Conservation (phyloP, 1,140 invertebrate genomes). For the Caenorhabditis inopinata region DNA sequence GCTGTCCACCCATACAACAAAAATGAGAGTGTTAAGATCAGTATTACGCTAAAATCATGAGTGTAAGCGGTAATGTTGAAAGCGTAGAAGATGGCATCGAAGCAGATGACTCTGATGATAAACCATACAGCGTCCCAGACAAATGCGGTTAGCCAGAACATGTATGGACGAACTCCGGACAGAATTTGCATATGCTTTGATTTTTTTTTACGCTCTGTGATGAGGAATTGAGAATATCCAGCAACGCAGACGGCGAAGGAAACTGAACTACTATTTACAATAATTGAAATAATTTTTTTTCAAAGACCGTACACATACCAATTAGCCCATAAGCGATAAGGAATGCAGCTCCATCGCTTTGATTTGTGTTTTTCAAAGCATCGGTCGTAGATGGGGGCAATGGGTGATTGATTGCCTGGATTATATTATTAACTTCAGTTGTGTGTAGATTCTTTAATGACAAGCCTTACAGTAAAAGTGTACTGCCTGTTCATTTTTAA, state of each 20-base stretch:
- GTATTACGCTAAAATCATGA: slow-evolving; percentile 11
- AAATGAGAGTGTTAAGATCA: slow-evolving; percentile 37
- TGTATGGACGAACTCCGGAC: slow-evolving; percentile 46
- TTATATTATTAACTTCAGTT: too few relatives aligned
- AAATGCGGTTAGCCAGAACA: slow-evolving; percentile 50
- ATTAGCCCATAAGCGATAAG: slow-evolving; percentile 43
- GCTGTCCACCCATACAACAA: slow-evolving; percentile 55
- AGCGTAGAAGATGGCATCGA: slow-evolving; percentile 40
- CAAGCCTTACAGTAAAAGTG: neutral
- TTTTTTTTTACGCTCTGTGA: slow-evolving; percentile 51
- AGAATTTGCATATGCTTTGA: slow-evolving; percentile 52
- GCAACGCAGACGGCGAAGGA: slow-evolving; percentile 47
- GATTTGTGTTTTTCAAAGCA: slow-evolving; percentile 39
- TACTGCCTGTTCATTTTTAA: neutral
- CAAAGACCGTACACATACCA: neutral
- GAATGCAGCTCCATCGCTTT: slow-evolving; percentile 31
- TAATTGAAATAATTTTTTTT: too few relatives aligned
- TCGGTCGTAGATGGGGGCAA: slow-evolving; percentile 43
- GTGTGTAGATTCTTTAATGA: neutral
- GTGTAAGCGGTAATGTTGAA: slow-evolving; percentile 65
- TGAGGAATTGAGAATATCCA: slow-evolving; percentile 48
- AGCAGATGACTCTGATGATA: slow-evolving; percentile 24
- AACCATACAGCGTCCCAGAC: slow-evolving; percentile 44
- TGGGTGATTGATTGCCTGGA: slow-evolving; percentile 47
- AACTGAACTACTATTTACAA: slow-evolving; percentile 5